A percentile compares a stretch with the other conserved stretches of the same genome.
Evolutionary conservation across 2,113 vertebrate species (phyloP).

Genomic region (Varanus komodoensis): DNA sequence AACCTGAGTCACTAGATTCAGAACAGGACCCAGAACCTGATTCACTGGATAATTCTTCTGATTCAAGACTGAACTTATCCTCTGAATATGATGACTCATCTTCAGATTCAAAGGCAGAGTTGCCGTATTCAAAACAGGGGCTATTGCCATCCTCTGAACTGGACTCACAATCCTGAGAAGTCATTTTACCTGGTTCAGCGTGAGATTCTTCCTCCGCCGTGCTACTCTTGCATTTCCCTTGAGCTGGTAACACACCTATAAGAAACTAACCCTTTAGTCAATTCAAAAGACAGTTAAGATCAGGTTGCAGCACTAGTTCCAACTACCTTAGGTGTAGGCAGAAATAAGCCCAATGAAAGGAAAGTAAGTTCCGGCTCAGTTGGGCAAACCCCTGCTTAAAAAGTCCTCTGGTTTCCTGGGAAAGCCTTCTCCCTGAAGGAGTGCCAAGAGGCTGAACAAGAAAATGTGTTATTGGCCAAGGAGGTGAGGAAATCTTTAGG

Average conservation of each 20-base stretch:
- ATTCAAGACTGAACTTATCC: background rate
- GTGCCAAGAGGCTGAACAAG: background rate
- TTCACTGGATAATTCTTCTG: background rate
- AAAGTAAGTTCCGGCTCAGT: background rate
- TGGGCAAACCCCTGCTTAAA: too few relatives aligned
- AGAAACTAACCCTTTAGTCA: constrained; percentile 26
- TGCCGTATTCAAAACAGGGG: constrained; percentile 2
- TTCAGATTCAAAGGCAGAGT: constrained; percentile 8
- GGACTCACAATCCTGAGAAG: background rate
- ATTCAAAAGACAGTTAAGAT: background rate
- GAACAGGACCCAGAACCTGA: background rate
- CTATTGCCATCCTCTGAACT: background rate
- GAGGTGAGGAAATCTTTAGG: background rate
- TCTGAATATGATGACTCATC: background rate
- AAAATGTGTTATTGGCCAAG: background rate
- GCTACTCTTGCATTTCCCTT: background rate
- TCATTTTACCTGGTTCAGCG: background rate
- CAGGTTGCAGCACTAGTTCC: background rate
- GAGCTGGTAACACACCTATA: constrained; percentile 7
- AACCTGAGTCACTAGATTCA: background rate
- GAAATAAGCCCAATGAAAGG: background rate
- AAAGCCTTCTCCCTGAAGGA: background rate
- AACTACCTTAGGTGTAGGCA: background rate
- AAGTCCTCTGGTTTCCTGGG: background rate
- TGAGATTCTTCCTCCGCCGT: background rate